Evolutionary conservation across 2,113 vertebrate species (phyloP), one percentile per base, ranked within the genome.

Genomic region (Colistium nudipinnis): DNA sequence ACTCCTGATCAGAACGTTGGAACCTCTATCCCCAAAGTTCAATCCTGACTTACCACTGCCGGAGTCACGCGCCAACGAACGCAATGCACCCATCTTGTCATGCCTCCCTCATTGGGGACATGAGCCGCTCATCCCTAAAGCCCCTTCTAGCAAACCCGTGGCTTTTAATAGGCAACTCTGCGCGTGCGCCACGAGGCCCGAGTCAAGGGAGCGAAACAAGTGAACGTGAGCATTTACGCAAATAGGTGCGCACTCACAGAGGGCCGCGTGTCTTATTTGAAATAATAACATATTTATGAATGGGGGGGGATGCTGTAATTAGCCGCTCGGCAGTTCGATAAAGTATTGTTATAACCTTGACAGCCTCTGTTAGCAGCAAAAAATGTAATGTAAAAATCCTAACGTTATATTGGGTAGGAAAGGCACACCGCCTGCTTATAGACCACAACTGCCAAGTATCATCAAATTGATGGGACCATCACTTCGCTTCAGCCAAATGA

Each of bases 91-190:
- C 30, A 56, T 80, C 38, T 49, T 13, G 16, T 62, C 30, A 62
- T 39, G 52, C 41, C 60, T 69, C 22, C 43, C 27, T 72, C 62
- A 79, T 70, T 70, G 47, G 25, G 59, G 53, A 62, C 60, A 72
- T 55, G 56, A 70, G 74, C 62, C 43, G 67, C 67, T 76, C 70
- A 68, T 76, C 70, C 62, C 64, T 83, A 69, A 78, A 86, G 80
- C 57, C 39, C 64, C 55, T 81, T 79, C 71, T 76, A 77, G 82
- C 49, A 77, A 13, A 60, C 43, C 52, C 49, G 52, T 19, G 28
- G 59, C 64, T 60, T 38, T 82, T 54, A 57, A 69, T 69, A 57
- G 51, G 49, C 52, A 68, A 64, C 52, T 55, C 48, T 9, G 20
- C 59, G 59, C 28, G 52, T 68, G 57, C 51, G 59, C 39, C 54